Percentiles rank a stretch among this genome's conserved stretches.
These are phyloP conservation scores for Oryctolagus cuniculus DNA, from an alignment of 2,113 vertebrate genomes.

Conservation along the genomic window DNA sequence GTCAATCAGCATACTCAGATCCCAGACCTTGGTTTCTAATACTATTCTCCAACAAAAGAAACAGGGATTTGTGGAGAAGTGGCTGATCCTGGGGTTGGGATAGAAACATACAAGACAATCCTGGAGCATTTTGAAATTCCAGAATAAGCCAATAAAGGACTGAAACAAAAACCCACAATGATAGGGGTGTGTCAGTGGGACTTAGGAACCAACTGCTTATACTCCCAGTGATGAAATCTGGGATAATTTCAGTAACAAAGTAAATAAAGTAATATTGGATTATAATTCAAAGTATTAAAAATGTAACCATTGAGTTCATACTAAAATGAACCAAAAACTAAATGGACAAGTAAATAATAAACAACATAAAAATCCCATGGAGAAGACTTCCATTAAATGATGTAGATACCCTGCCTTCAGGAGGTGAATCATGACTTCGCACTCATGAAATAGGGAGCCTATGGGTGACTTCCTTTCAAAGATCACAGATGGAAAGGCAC, in stretches of 20 bases:
- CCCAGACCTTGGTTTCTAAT: background rate
- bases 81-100: background rate
- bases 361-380: background rate
- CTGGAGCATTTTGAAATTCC: background rate
- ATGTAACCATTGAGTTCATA: background rate
- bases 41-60: background rate
- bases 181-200: background rate
- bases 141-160: background rate
- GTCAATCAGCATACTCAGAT: background rate
- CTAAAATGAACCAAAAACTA: background rate
- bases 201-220: background rate
- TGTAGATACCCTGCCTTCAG: background rate
- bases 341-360: background rate
- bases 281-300: background rate
- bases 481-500: background rate
- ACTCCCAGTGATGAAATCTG: background rate
- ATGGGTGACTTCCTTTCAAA: background rate
- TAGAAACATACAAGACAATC: background rate
- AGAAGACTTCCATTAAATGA: background rate
- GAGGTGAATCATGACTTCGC: no score
- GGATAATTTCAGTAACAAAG: background rate
- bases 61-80: background rate
- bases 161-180: background rate
- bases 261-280: background rate
- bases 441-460: no score